These are phyloP conservation scores for Tiaroga cobitis DNA, from an alignment of 2,797 vertebrate species.

Conservation along the genomic window DNA sequence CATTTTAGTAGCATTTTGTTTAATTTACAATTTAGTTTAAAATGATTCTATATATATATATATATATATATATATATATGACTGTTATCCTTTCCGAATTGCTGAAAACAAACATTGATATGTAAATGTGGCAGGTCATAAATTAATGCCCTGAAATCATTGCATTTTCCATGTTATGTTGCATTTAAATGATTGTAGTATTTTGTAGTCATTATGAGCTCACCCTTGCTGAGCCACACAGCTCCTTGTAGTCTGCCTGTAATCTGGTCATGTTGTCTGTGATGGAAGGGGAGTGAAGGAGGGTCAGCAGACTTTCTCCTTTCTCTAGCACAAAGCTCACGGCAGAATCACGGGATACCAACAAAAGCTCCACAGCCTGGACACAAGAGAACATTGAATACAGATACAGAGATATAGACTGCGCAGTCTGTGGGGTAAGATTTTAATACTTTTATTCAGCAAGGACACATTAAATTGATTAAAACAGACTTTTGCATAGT, in stretches of 20 bases:
- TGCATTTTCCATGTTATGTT: background rate
- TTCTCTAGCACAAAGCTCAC: conserved; percentile 91
- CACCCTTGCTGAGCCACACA: conserved; percentile 84
- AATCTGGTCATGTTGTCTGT: conserved; percentile 85
- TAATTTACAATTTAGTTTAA: background rate
- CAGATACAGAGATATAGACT: background rate
- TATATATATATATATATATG: too few relatives aligned
- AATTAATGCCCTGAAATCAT: background rate
- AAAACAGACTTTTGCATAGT: background rate
- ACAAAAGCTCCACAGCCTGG: conserved; percentile 88
- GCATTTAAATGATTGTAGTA: background rate
- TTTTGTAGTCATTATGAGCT: conserved; percentile 36
- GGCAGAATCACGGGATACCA: conserved; percentile 89
- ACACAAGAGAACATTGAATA: conserved; percentile 3
- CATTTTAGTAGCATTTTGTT: background rate
- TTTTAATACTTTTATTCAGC: too few relatives aligned
- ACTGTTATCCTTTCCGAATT: background rate
- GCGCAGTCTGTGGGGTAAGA: background rate
- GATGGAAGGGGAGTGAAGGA: conserved; percentile 83
- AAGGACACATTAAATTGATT: background rate
- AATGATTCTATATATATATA: background rate
- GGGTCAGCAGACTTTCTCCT: conserved; percentile 83
- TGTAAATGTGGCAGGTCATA: background rate
- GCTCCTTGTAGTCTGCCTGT: conserved; percentile 84
- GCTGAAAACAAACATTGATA: background rate